Evolutionary conservation across 2,888 invertebrate genomes (phyloP).

Genomic region (Incurvaria masculella): DNA sequence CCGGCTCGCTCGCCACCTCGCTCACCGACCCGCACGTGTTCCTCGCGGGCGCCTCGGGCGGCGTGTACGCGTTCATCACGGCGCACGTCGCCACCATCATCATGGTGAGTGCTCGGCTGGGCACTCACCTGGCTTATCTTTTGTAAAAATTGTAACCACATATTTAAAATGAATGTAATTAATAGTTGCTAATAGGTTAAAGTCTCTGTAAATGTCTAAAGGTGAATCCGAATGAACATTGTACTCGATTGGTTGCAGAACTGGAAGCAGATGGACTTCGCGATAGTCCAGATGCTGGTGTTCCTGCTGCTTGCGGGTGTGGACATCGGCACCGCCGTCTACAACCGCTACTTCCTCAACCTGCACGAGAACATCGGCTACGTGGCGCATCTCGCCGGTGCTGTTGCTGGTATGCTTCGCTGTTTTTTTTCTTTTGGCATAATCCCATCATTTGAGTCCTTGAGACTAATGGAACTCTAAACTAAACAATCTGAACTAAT

Average conservation of each 20-base stretch:
- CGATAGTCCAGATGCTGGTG: constrained; percentile 77
- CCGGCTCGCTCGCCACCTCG: constrained; percentile 81
- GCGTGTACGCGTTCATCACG: constrained; percentile 90
- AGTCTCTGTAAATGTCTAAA: no score
- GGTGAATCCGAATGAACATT: no score
- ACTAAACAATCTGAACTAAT: no score
- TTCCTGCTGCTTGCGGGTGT: constrained; percentile 77
- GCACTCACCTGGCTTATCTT: no score
- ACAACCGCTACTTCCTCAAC: constrained; percentile 75
- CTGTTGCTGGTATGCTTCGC: constrained; percentile 80
- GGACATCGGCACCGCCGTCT: constrained; percentile 89
- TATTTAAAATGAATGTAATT: no score
- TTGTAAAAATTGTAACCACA: no score
- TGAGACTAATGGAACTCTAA: no score
- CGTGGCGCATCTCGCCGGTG: constrained; percentile 91
- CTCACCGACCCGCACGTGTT: constrained; percentile 75
- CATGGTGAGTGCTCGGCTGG: no score
- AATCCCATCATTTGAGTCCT: no score
- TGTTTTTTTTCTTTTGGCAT: no score
- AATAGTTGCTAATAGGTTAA: no score
- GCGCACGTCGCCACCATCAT: constrained; percentile 92
- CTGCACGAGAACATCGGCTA: constrained; percentile 82
- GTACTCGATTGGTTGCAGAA: constrained; percentile 66
- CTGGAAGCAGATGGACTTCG: constrained; percentile 96
- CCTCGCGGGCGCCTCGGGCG: constrained; percentile 92